A percentile compares a stretch with the other conserved stretches of the same genome.
phyloP scores from a whole-genome alignment of 2,113 vertebrate species.

The Leucosticte australis region DNA sequence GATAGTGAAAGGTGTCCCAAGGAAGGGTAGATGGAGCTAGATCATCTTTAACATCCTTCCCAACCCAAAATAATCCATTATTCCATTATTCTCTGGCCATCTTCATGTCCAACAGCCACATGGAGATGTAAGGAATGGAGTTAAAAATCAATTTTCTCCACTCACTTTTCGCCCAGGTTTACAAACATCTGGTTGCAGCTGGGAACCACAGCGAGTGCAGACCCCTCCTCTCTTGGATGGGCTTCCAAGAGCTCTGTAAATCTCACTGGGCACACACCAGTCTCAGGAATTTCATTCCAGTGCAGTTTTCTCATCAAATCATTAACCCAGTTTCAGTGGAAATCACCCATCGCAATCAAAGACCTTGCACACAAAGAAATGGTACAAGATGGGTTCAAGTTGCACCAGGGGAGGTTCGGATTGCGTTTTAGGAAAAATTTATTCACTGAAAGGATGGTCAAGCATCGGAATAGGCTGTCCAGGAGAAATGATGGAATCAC shows the following conservation, averaged over 20 bases:
- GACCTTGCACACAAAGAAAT: background rate
- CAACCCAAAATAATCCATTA: background rate
- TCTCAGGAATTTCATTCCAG: background rate
- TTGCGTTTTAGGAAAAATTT: background rate
- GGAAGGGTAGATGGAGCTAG: background rate
- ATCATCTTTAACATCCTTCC: accelerated
- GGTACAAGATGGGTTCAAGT: background rate
- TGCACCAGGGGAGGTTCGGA: background rate
- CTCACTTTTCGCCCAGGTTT: background rate
- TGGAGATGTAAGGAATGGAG: accelerated
- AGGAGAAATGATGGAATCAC: background rate
- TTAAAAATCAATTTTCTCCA: background rate
- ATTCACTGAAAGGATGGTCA: background rate
- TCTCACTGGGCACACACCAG: background rate
- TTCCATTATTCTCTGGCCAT: background rate
- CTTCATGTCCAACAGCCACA: background rate
- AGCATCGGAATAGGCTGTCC: background rate
- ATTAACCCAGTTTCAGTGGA: background rate
- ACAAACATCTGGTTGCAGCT: background rate
- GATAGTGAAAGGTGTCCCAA: background rate
- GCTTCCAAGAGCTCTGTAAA: background rate
- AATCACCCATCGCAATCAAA: background rate
- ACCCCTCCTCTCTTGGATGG: background rate
- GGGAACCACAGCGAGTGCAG: background rate
- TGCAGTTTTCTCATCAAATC: background rate